Conservation (phyloP, 2,113 vertebrate genomes). For the Alethe castanea region DNA sequence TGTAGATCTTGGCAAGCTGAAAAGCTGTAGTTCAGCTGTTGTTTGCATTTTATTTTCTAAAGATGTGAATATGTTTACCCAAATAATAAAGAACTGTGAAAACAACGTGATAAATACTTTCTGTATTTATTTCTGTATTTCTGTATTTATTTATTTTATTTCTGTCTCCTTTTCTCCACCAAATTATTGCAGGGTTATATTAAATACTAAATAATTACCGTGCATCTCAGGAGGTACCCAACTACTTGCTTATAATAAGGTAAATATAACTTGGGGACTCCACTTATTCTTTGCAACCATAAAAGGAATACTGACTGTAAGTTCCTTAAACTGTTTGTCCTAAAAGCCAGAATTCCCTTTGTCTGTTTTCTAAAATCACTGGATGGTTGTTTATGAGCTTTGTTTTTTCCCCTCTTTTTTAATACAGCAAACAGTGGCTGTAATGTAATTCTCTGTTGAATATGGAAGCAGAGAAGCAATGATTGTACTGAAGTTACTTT, state of each 20-base stretch:
- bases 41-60: conserved; percentile 40
- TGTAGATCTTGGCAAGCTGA: conserved; percentile 36
- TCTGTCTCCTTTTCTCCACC: not conserved
- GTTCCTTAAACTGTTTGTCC: conserved; percentile 30
- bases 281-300: conserved; percentile 16
- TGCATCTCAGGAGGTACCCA: not conserved
- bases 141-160: too few species aligned
- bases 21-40: conserved; percentile 55
- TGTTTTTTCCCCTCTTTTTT: not conserved
- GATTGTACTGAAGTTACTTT: not conserved
- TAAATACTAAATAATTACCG: not conserved
- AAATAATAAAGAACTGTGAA: conserved; percentile 29
- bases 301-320: conserved; percentile 16
- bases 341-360: conserved; percentile 21
- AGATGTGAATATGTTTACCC: conserved; percentile 21
- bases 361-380: conserved; percentile 18
- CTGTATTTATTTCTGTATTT: not conserved
- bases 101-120: not conserved
- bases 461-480: not conserved
- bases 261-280: not conserved
- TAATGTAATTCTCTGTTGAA: not conserved
- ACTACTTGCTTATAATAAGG: not conserved
- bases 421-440: not conserved
- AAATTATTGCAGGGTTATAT: not conserved
- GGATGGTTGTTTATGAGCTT: not conserved